Evolutionary conservation across 2,888 invertebrate species (phyloP).

Genomic region (Pheosia tremula): DNA sequence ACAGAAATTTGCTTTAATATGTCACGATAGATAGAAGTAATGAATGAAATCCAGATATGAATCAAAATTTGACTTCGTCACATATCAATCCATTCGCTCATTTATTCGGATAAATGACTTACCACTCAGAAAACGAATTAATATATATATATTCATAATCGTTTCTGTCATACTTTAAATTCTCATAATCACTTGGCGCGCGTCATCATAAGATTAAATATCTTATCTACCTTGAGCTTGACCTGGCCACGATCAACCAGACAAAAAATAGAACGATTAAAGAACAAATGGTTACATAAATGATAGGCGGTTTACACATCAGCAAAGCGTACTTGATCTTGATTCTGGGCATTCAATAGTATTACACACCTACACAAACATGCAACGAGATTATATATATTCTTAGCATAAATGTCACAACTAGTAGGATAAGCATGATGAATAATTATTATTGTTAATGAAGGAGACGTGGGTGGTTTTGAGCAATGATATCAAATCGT

Average conservation of each 20-base stretch:
- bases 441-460: slow-evolving; percentile 21
- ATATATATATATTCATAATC: slow-evolving; percentile 5
- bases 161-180: slow-evolving; percentile 12
- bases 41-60: slow-evolving; percentile 22
- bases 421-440: slow-evolving; percentile 20
- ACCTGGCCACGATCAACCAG: slow-evolving; percentile 41
- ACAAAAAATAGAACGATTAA: slow-evolving; percentile 41
- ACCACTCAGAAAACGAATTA: slow-evolving; percentile 8
- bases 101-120: slow-evolving; percentile 16
- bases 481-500: slow-evolving; percentile 28
- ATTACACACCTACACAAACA: slow-evolving; percentile 22
- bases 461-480: slow-evolving; percentile 21
- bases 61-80: slow-evolving; percentile 22
- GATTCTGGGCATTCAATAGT: slow-evolving; percentile 18
- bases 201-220: slow-evolving; percentile 16
- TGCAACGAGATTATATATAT: no score
- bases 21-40: slow-evolving; percentile 24
- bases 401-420: slow-evolving; percentile 6
- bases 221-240: slow-evolving; percentile 63
- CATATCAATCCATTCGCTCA: slow-evolving; percentile 31
- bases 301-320: slow-evolving; percentile 41
- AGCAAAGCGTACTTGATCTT: slow-evolving; percentile 32
- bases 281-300: slow-evolving; percentile 54
- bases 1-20: slow-evolving; percentile 49
- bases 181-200: slow-evolving; percentile 11